These are phyloP conservation scores for Platichthys stellatus DNA, from an alignment of 2,113 vertebrate species.

Conservation along the genomic window DNA sequence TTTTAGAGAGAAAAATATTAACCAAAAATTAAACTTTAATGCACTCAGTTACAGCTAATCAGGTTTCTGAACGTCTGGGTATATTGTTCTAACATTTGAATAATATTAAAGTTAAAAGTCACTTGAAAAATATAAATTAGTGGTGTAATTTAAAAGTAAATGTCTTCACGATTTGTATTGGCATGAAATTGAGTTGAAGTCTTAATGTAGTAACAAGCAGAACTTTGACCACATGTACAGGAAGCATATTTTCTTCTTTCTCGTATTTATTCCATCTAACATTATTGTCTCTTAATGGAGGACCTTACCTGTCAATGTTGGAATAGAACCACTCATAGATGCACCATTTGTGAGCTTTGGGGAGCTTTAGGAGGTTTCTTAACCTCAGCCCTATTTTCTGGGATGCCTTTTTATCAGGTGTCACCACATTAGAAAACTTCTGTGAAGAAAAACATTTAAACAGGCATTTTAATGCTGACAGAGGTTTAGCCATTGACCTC, in stretches of 20 bases:
- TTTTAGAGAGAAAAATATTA: too few relatives aligned
- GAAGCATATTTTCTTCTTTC: neutral
- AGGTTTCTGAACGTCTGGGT: neutral
- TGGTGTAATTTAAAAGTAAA: too few relatives aligned
- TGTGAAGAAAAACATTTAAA: slow-evolving; percentile 64
- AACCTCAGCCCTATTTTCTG: slow-evolving; percentile 97
- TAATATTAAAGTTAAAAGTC: neutral
- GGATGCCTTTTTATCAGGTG: slow-evolving; percentile 94
- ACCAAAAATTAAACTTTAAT: neutral
- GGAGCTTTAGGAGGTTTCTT: slow-evolving; percentile 96
- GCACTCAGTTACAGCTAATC: neutral
- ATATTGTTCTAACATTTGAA: neutral
- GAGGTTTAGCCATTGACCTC: too few relatives aligned
- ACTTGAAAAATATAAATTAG: too few relatives aligned
- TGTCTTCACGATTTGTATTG: too few relatives aligned
- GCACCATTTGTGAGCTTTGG: slow-evolving; percentile 99
- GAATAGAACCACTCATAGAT: slow-evolving; percentile 99
- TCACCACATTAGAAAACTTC: slow-evolving; percentile 92
- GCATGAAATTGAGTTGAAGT: too few relatives aligned
- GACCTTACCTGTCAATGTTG: slow-evolving; percentile 95
- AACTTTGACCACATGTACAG: neutral
- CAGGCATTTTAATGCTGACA: slow-evolving; percentile 3
- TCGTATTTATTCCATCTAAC: neutral
- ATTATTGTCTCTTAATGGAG: neutral
- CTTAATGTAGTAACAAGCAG: neutral